Percentiles rank a stretch among this genome's conserved stretches.
phyloP scores from a whole-genome alignment of 2,888 invertebrate genomes.

The Boloria euphrosyne region DNA sequence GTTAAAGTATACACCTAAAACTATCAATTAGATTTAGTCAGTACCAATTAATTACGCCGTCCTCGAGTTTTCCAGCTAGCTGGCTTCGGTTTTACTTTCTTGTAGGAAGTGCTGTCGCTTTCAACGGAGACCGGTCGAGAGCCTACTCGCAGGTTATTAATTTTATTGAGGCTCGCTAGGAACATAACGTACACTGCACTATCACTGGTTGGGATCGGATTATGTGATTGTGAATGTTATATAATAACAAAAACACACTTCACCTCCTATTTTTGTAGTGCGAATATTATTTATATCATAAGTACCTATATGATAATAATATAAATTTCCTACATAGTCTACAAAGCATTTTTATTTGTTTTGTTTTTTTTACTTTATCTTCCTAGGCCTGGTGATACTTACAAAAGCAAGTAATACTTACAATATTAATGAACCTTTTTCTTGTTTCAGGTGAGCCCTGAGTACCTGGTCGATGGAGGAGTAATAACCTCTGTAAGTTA shows the following conservation, averaged over 20 bases:
- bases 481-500: slow-evolving; percentile 46
- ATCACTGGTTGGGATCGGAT: slow-evolving; percentile 23
- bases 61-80: slow-evolving; percentile 61
- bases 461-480: slow-evolving; percentile 55
- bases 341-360: background rate
- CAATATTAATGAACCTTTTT: slow-evolving; percentile 39
- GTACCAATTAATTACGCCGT: slow-evolving; percentile 36
- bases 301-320: too few relatives aligned
- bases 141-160: slow-evolving; percentile 52
- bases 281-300: too few relatives aligned
- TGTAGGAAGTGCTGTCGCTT: slow-evolving; percentile 81
- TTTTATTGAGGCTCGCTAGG: slow-evolving; percentile 46
- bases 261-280: background rate
- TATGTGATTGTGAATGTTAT: slow-evolving; percentile 16
- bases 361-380: background rate
- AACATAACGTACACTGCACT: slow-evolving; percentile 32
- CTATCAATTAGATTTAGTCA: slow-evolving; percentile 30
- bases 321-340: background rate
- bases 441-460: slow-evolving; percentile 68
- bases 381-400: too few relatives aligned
- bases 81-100: slow-evolving; percentile 76
- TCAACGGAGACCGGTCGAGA: slow-evolving; percentile 76
- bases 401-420: too few relatives aligned
- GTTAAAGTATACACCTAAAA: slow-evolving; percentile 25
- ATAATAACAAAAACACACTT: slow-evolving; percentile 1